Base-by-base conservation (phyloP, 2,113 vertebrate genomes). In the Sula dactylatra region DNA sequence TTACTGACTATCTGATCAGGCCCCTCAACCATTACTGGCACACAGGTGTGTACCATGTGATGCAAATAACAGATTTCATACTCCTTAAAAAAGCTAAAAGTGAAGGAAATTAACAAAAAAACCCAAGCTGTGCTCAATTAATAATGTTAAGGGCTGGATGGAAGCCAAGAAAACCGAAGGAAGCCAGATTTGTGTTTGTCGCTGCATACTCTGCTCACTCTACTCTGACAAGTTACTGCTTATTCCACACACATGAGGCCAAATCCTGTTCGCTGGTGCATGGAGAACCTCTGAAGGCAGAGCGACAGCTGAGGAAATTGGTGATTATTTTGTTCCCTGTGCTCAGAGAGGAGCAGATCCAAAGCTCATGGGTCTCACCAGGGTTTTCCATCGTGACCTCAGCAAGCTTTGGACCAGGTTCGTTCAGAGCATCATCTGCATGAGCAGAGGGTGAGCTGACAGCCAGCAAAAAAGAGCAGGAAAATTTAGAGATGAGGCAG, bases 111-210 rank as follows among this genome's bases (percentile, higher is more conserved):
- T 92, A 90, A 83, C 65, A 81, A 94, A 82, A 94, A 86, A 71
- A 71, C 24, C 38, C 91, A 96, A 90, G 95, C 95, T 97, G 95
- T 95, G 95, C 93, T 96, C 94, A 96, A 95, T 97, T 96, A 97
- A 97, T 96, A 96, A 96, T 65, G 92, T 92, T 92, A 88, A 95
- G 80, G 58, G 21, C 62, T 97, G 84, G 89, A 58, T 26, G 31
- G 55, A 93, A 86, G 88, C 94, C 92, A 95, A 81, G 82, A 47
- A 85, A 96, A 78, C 93, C 94, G 70, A 96, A 95, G 87, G 90
- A 96, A 97, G 89, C 88, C 96, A 96, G 95, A 97, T 96, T 96
- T 96, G 94, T 95, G 82, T 82, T 88, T 96, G 95, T 96, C 89
- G 90, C 59, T 90, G 94, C 67, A 27, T 77, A 86, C 91, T 88